Conservation (phyloP, 2,888 invertebrate genomes). For the Scaeva pyrastri region DNA sequence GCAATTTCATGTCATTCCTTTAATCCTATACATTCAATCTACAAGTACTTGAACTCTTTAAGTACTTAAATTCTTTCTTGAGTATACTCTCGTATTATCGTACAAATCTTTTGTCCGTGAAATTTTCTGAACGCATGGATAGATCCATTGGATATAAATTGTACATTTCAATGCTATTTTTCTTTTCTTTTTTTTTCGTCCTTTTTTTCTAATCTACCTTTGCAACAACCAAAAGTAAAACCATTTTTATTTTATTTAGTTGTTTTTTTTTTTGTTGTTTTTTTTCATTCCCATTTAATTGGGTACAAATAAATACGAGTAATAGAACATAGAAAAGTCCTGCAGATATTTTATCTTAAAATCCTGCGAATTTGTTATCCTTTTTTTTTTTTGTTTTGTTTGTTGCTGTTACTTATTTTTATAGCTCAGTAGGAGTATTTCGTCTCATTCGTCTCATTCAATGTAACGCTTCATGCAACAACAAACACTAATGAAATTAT, state of each 20-base stretch:
- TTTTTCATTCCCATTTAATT: slow-evolving; percentile 47
- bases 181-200: not conserved
- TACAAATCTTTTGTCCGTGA: slow-evolving; percentile 23
- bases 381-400: not conserved
- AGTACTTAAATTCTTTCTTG: not conserved
- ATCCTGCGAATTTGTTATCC: slow-evolving; percentile 27
- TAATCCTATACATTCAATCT: not conserved
- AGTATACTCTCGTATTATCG: not conserved
- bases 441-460: slow-evolving; percentile 25
- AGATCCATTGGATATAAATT: slow-evolving; percentile 39
- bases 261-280: too few species aligned
- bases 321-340: slow-evolving; percentile 24
- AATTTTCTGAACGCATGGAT: slow-evolving; percentile 57
- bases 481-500: slow-evolving; percentile 60
- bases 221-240: slow-evolving; percentile 26
- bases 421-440: not conserved
- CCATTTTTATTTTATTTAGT: slow-evolving; percentile 35
- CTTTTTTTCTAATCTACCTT: slow-evolving; percentile 28
- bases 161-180: slow-evolving; percentile 42
- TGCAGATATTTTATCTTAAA: slow-evolving; percentile 61
- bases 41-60: not conserved
- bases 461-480: slow-evolving; percentile 58
- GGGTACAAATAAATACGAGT: slow-evolving; percentile 44
- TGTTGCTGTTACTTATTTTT: not conserved
- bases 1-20: not conserved